These are phyloP conservation scores for Kryphioiulus occultus DNA, from an alignment of 2,888 invertebrate species.

Conservation along the genomic window DNA sequence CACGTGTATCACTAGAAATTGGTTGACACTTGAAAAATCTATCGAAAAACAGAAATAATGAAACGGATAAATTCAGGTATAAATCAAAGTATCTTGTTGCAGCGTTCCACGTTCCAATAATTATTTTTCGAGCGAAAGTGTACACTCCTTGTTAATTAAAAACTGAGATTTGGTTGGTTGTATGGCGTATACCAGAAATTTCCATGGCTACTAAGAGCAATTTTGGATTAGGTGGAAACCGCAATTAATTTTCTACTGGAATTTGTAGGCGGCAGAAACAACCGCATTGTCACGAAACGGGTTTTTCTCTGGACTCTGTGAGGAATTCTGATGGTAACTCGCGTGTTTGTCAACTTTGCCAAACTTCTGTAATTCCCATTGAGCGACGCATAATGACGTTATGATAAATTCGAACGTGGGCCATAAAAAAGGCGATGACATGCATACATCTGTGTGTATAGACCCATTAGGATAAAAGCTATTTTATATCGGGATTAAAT, in stretches of 20 bases:
- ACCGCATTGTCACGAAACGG: neutral
- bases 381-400: slow-evolving; percentile 45
- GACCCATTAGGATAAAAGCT: slow-evolving; percentile 34
- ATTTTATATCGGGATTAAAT: slow-evolving; percentile 32
- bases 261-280: neutral
- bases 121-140: too few relatives aligned
- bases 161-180: too few relatives aligned
- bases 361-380: slow-evolving; percentile 44
- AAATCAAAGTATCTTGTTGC: too few relatives aligned
- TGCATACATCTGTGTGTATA: slow-evolving; percentile 10
- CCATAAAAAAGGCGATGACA: slow-evolving; percentile 27
- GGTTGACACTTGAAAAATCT: too few relatives aligned
- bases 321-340: neutral
- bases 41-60: too few relatives aligned
- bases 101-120: too few relatives aligned
- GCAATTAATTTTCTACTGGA: neutral
- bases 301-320: neutral
- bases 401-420: slow-evolving; percentile 46
- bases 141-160: too few relatives aligned
- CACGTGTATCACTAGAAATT: too few relatives aligned
- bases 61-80: too few relatives aligned
- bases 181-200: too few relatives aligned
- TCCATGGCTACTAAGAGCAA: too few relatives aligned
- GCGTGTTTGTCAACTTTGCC: neutral
- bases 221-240: too few relatives aligned